Evolutionary conservation across 2,113 vertebrate species (phyloP).

Genomic region (Panthera uncia): DNA sequence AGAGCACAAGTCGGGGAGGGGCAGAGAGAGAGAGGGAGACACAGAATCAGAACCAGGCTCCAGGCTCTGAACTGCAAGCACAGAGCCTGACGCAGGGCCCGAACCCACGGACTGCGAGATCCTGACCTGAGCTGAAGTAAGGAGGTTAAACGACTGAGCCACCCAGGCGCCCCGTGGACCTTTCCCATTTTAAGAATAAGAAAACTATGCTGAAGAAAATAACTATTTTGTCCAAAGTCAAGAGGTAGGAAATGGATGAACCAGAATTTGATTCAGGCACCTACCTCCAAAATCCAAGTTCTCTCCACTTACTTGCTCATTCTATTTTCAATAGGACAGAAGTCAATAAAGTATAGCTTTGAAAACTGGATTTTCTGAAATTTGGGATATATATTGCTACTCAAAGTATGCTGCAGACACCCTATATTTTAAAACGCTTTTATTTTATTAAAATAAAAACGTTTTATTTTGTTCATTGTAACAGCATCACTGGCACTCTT

Average conservation of each 20-base stretch:
- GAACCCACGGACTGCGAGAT: too few relatives aligned
- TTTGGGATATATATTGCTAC: background rate
- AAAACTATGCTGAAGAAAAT: background rate
- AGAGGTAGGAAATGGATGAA: background rate
- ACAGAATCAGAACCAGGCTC: too few relatives aligned
- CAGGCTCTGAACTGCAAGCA: too few relatives aligned
- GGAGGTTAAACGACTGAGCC: too few relatives aligned
- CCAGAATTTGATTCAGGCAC: background rate
- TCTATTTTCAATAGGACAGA: background rate
- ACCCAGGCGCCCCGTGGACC: background rate
- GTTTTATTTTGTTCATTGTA: background rate
- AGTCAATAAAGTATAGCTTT: background rate
- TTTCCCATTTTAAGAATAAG: background rate
- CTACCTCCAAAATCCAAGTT: background rate
- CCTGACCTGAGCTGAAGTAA: too few relatives aligned
- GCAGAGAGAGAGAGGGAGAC: too few relatives aligned
- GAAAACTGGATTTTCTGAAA: slow-evolving; percentile 23
- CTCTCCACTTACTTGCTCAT: background rate
- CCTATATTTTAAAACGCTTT: background rate
- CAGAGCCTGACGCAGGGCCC: too few relatives aligned
- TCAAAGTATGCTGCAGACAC: background rate
- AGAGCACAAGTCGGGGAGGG: too few relatives aligned
- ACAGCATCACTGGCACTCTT: background rate
- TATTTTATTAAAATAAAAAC: background rate
- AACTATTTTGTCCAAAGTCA: background rate